Evolutionary conservation across 2,797 vertebrate genomes (phyloP), one percentile per base, ranked within the genome.

Genomic region (Typhlichthys eigenmanni): DNA sequence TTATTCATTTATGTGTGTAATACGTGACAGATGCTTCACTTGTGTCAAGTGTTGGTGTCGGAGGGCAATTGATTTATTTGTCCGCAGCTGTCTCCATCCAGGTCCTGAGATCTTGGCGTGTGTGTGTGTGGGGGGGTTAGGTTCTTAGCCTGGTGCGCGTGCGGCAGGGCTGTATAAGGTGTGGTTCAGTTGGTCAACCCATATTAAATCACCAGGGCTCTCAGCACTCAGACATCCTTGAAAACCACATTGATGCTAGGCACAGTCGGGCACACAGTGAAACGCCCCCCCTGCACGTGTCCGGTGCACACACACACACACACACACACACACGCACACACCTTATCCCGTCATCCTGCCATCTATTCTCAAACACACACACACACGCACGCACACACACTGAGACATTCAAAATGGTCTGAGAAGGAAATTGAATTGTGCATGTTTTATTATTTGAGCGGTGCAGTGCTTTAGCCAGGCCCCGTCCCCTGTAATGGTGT

Each of bases 401-500:
- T 67, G 75, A 76, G 87, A 88, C 85, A 90, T 87, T 89, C 87
- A 87, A 86, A 89, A 87, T 69, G 68, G 81, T 65, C 81, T 85
- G 81, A 89, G 87, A 91, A 83, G 79, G 87, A 93, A 92, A 92
- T 90, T 90, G 83, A 94, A 93, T 84, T 91, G 81, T 93, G 93
- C 92, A 94, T 95, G 94, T 93, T 94, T 94, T 94, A 93, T 93
- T 86, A 84, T 86, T 92, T 91, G 92, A 94, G 91, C 92, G 82
- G 93, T 87, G 82, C 91, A 90, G 80, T 90, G 85, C 88, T 88
- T 90, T 83, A 89, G 90, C 92, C 76, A 82, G 91, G 93, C 89
- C 76, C 75, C 74, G 76, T 89, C 85, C 88, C 79, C 86, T 86
- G 85, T 93, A 93, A 93, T 84, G 62, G 85, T 93, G 88, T 93